Conservation (phyloP, 1,140 invertebrate species). For the Drosophila nigrodunni region DNA sequence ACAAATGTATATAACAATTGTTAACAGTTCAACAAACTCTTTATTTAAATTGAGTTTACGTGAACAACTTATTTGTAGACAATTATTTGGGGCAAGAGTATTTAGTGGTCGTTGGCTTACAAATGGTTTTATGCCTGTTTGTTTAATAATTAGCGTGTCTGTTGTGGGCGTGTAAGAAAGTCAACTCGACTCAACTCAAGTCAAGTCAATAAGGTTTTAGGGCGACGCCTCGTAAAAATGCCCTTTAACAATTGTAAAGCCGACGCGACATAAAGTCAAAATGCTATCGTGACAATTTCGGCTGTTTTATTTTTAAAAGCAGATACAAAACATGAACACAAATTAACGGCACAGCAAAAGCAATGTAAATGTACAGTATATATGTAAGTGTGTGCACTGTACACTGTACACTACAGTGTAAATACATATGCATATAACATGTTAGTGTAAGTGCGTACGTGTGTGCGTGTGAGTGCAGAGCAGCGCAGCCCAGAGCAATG, state of each 20-base stretch:
- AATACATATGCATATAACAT: background rate
- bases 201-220: conserved; percentile 8
- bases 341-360: conserved; percentile 12
- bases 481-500: background rate
- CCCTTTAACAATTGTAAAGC: background rate
- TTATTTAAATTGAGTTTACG: background rate
- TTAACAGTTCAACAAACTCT: background rate
- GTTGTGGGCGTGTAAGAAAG: conserved; percentile 8
- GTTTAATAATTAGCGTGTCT: conserved; percentile 36
- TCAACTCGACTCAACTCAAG: background rate
- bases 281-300: conserved; percentile 1
- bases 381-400: conserved; percentile 6
- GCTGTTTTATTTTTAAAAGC: conserved; percentile 41
- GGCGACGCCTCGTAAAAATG: conserved; percentile 13
- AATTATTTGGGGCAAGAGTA: background rate
- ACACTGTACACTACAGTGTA: background rate
- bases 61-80: background rate
- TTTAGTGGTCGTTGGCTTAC: background rate
- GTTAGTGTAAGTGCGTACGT: background rate
- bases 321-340: conserved; percentile 23
- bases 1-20: no score
- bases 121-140: conserved; percentile 6
- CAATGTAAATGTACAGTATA: conserved; percentile 25
- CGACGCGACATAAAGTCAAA: background rate
- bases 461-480: conserved; percentile 14